Base-by-base conservation (phyloP, 1,140 invertebrate species). In the Bombyx mandarina region DNA sequence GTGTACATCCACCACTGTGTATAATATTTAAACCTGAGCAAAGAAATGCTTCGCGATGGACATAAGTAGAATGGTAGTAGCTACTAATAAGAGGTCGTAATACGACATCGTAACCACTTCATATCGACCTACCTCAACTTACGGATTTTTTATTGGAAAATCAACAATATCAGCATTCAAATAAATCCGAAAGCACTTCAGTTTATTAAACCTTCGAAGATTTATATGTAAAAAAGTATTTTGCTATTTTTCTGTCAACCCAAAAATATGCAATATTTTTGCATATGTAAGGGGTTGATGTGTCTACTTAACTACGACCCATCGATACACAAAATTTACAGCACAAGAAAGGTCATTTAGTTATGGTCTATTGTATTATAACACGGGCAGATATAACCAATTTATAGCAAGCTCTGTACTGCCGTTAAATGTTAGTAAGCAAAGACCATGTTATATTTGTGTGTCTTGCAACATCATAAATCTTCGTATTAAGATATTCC, bases 401-500 rank as follows among this genome's bases (percentile, higher is more conserved):
- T 35, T 35, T 35, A 35, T 35, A 35, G 26, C 26, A 2, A 35
- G 1, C 26, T 5, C 26, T 35, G 26, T 35, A 35, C 26, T 35
- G 26, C 26, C 26, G 26, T 35, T 35, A 35, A 35, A 35, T 35
- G 26, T 35, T 35, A 35, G 26, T 35, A 35, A 35, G 26, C 26
- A 35, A 35, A 35, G 26, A 35, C 26, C 26, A 35, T 35, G 26
- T 35, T 35, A 35, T 35, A 5, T 35, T 35, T 35, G 26, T 3
- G 10, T 42, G 45, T 56, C 43, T 56, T 67, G 67, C 72, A 68
- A 62, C 68, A 61, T 58, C 69, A 58, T 78, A 78, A 70, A 76
- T 78, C 75, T 76, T 75, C 70, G 76, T 76, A 79, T 79, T 76
- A 70, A 57, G 75, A 76, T 78, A 69, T 75, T 76, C 75, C 53